Base-by-base conservation (phyloP, 1,140 invertebrate genomes). In the Mya arenaria region DNA sequence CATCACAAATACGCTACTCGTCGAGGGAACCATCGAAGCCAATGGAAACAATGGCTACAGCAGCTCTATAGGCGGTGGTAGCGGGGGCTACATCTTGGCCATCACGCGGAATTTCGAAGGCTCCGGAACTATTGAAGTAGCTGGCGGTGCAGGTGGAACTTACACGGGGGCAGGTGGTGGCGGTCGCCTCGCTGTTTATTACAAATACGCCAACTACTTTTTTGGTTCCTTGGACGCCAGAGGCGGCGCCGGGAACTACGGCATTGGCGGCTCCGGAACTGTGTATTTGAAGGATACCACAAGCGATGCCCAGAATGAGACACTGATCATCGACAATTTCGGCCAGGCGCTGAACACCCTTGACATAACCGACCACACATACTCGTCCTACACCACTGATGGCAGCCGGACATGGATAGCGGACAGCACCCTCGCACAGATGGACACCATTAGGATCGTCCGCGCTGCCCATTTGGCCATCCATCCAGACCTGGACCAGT, bases 201-300 rank as follows among this genome's bases (percentile, higher is more conserved):
- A 88, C 65, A 75, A 80, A 63, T 65, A 82, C 25, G 77, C 30
- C 15, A 3, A 85, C 23, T 86, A 75, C 48, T 89, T 84, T 84
- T 73, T 86, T 48, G 89, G 89, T 10, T 58, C 71, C 17, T 48
- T 86, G 10, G 62, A 69, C 23, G 82, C 88, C 13, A 56, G 77
- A 15, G 89, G 88, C n/a, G 88, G 89, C 5, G 48, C 44, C 5
- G 73, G 84, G 17, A 68, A 65, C 19, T 25, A 25, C n/a, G 68
- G 71, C 19, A 77, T 41, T 58, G 87, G 86, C 5, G 89, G 85
- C n/a, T 87, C 89, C n/a, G 89, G 89, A 37, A 89, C 89, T 10
- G 62, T 90, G 0, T 86, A 86, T 62, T 71, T 89, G 0, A 36
- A 85, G 86, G 86, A 90, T 44, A 84, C 84, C 6, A 71, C 80